Evolutionary conservation across 1,140 invertebrate species (phyloP).

Genomic region (Arctopsyche grandis): DNA sequence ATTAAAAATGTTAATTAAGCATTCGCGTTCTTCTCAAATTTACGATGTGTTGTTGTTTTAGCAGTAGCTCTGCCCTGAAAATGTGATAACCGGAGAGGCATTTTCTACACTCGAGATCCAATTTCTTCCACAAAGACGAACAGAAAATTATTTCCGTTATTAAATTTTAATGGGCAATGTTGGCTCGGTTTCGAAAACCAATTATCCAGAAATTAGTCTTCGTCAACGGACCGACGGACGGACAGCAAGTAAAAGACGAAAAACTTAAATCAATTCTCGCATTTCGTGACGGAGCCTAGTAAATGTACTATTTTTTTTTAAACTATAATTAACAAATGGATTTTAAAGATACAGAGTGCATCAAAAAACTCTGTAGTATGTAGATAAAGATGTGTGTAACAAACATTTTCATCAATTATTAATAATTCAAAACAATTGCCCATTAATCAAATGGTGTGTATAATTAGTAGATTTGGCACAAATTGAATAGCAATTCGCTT

Average conservation of each 20-base stretch:
- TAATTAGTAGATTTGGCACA: too few relatives aligned
- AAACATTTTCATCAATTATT: too few relatives aligned
- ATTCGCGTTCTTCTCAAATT: not conserved
- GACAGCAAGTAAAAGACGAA: not conserved
- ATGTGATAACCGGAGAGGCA: constrained; percentile 16
- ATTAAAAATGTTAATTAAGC: not conserved
- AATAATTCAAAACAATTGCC: too few relatives aligned
- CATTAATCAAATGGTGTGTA: too few relatives aligned
- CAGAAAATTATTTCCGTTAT: constrained; percentile 25
- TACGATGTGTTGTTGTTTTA: not conserved
- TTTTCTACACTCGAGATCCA: constrained; percentile 1
- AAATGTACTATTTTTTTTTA: too few relatives aligned
- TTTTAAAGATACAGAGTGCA: too few relatives aligned
- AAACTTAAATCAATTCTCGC: constrained; percentile 11
- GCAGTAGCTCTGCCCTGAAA: not conserved
- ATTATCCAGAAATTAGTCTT: constrained; percentile 25
- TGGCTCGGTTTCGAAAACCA: constrained; percentile 20
- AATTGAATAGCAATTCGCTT: too few relatives aligned
- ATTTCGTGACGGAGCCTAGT: not conserved
- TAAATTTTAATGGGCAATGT: constrained; percentile 17
- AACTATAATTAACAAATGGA: too few relatives aligned
- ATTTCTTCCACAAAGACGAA: constrained; percentile 22
- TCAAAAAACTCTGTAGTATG: too few relatives aligned
- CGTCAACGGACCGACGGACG: not conserved
- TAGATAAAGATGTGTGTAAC: too few relatives aligned